Evolutionary conservation across 2,888 invertebrate species (phyloP).

Genomic region (Leuctra nigra): DNA sequence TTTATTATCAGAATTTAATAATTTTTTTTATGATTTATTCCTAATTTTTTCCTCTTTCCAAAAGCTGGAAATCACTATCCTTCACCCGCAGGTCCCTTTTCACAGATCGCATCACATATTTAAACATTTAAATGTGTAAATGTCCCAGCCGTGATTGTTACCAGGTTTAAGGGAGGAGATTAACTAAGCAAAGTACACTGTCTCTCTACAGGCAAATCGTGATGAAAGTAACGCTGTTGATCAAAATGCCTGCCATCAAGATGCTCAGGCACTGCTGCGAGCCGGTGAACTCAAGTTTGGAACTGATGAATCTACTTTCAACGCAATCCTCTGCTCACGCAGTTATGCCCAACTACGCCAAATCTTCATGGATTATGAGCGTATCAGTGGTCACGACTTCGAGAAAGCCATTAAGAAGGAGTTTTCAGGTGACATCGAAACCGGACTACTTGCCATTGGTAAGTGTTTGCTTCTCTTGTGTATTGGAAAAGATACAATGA

Average conservation of each 20-base stretch:
- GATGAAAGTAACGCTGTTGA: constrained; percentile 74
- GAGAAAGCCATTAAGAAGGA: constrained; percentile 74
- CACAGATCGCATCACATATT: not conserved
- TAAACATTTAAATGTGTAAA: no score
- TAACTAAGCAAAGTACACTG: not conserved
- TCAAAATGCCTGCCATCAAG: constrained; percentile 62
- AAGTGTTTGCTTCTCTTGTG: constrained; percentile 29
- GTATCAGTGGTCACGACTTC: constrained; percentile 69
- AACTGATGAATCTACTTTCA: constrained; percentile 83
- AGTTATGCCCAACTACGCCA: constrained; percentile 57
- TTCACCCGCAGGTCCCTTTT: no score
- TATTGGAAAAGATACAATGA: no score
- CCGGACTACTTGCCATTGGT: constrained; percentile 72
- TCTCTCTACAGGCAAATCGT: constrained; percentile 56
- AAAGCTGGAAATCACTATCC: no score
- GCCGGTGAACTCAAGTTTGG: constrained; percentile 62
- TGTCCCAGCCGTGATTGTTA: no score
- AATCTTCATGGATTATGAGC: constrained; percentile 63
- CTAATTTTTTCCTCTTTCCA: no score
- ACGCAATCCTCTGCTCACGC: constrained; percentile 73
- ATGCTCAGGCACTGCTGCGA: constrained; percentile 71
- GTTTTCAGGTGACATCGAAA: constrained; percentile 76
- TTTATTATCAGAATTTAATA: no score
- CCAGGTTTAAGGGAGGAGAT: no score
- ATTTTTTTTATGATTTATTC: no score